phyloP scores from a whole-genome alignment of 2,888 invertebrate genomes.

The Plebejus melissa region DNA sequence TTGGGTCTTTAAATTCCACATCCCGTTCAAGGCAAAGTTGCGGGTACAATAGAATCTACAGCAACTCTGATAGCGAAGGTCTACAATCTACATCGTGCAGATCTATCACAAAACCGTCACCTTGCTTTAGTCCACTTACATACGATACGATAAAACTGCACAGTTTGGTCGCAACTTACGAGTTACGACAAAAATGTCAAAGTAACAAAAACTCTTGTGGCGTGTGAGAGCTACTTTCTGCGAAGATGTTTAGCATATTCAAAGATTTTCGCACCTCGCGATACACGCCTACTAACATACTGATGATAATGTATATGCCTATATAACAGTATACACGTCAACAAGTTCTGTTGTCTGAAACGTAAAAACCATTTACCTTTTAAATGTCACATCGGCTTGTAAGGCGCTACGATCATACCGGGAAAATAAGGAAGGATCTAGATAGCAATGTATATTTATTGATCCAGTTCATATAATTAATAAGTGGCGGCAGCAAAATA shows the following conservation, averaged over 20 bases:
- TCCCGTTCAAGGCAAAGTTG: background rate
- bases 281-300: background rate
- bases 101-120: background rate
- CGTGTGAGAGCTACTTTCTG: constrained; percentile 6
- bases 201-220: background rate
- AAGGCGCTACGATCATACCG: background rate
- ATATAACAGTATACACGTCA: too few relatives aligned
- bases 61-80: background rate
- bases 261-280: background rate
- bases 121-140: too few relatives aligned
- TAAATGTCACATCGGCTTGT: background rate
- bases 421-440: constrained; percentile 13
- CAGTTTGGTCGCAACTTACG: background rate
- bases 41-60: background rate
- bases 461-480: constrained; percentile 3
- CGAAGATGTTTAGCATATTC: background rate
- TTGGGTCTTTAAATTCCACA: too few relatives aligned
- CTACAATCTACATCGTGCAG: background rate
- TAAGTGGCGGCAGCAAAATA: background rate
- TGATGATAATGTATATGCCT: background rate
- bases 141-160: background rate
- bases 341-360: background rate
- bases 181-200: background rate
- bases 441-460: constrained; percentile 1
- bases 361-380: background rate